Evolutionary conservation across 2,888 invertebrate genomes (phyloP).

Genomic region (Orgyia antiqua): DNA sequence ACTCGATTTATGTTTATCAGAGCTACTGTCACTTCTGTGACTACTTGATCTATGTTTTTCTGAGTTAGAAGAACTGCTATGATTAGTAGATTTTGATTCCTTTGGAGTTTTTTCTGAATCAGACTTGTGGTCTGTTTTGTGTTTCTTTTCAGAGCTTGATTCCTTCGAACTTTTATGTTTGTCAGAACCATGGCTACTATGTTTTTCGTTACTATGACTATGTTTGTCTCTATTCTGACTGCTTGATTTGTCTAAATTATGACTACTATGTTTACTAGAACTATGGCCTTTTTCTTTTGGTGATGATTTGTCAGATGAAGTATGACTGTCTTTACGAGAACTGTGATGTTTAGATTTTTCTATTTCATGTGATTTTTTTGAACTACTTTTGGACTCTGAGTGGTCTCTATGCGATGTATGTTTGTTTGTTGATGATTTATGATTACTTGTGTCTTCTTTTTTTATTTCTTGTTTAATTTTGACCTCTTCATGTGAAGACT

Average conservation of each 20-base stretch:
- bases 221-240: conserved; percentile 26
- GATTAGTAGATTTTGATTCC: conserved; percentile 28
- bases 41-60: conserved; percentile 26
- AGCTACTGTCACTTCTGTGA: conserved; percentile 33
- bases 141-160: conserved; percentile 39
- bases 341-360: conserved; percentile 36
- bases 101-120: conserved; percentile 41
- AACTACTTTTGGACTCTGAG: conserved; percentile 36
- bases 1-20: conserved; percentile 38
- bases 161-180: conserved; percentile 43
- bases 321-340: conserved; percentile 36
- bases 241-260: conserved; percentile 32
- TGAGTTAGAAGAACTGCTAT: conserved; percentile 22
- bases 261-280: conserved; percentile 22
- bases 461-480: conserved; percentile 44
- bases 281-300: conserved; percentile 43
- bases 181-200: conserved; percentile 23
- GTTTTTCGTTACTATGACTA: too few relatives aligned
- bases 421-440: conserved; percentile 39
- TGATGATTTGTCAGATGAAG: conserved; percentile 36
- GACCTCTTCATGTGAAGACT: conserved; percentile 49
- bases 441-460: conserved; percentile 39
- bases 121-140: conserved; percentile 37
- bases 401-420: conserved; percentile 36
- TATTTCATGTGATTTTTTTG: conserved; percentile 30